Evolutionary conservation across 2,888 invertebrate species (phyloP), one percentile per base, ranked within the genome.

Genomic region (Tetanocera ferruginea): DNA sequence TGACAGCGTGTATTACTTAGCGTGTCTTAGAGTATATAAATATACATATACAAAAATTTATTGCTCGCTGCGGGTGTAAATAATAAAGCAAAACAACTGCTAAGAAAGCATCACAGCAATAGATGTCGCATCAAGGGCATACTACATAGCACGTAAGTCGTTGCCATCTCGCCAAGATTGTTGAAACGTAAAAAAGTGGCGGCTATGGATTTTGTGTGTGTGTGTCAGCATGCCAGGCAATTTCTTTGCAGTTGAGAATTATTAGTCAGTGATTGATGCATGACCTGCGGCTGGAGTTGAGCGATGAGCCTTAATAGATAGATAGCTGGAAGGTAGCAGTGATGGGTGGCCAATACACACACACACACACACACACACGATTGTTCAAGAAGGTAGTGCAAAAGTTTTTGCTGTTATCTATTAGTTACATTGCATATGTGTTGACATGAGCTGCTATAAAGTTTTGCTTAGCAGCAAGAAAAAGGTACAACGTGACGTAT

Each of bases 241-340:
- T n/a, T 55, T n/a, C 19, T 55, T 55, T 55, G 55, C 6, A 8
- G 55, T 55, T 55, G 55, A 55, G 23, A 55, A 55, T 55, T 55
- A 57, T 52, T 71, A 19, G 72, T 34, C 37, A 55, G 37, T 55
- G 72, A 72, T 72, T 57, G 72, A 72, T 72, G 72, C 34, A 19
- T 23, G 34, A 67, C 67, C 67, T 37, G 31, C 43, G 67, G 66
- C 37, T 66, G 17, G 37, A 19, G 11, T 66, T 19, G 37, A 66
- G 66, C 23, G 43, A 23, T 34, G 23, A 23, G 6, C 19, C 19
- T 37, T 67, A 37, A 43, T 23, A 34, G 66, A 8, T 17, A 37
- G 37, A 17, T 17, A n/a, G 19, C 11, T n/a, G n/a, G n/a, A n/a
- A n/a, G n/a, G n/a, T n/a, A n/a, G n/a, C n/a, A n/a, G n/a, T n/a